These are phyloP conservation scores for Andrena chrysosceles DNA, from an alignment of 2,888 invertebrate species.

Conservation along the genomic window DNA sequence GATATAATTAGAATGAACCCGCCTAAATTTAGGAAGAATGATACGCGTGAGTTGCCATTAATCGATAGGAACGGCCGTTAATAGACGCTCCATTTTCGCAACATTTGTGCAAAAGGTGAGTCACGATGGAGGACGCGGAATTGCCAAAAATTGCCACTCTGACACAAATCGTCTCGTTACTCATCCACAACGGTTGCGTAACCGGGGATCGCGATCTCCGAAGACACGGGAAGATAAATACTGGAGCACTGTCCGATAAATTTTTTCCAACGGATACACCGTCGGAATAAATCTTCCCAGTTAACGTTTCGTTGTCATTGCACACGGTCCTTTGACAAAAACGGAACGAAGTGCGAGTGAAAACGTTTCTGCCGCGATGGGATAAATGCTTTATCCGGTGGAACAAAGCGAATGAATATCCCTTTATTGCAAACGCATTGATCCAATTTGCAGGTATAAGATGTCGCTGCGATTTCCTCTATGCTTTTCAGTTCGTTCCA, in stretches of 20 bases:
- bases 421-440: background rate
- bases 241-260: background rate
- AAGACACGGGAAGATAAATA: background rate
- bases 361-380: background rate
- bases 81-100: constrained; percentile 52
- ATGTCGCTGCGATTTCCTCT: background rate
- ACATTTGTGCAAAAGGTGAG: constrained; percentile 53
- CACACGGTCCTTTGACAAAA: background rate
- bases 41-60: constrained; percentile 49
- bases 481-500: background rate
- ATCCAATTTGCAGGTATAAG: background rate
- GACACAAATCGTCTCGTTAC: constrained; percentile 26
- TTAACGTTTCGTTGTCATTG: background rate
- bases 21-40: constrained; percentile 41
- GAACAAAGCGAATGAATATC: background rate
- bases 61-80: constrained; percentile 47
- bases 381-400: background rate
- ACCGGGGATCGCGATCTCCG: background rate
- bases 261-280: background rate
- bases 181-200: constrained; percentile 36
- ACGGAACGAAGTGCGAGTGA: background rate
- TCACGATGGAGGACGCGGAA: constrained; percentile 43
- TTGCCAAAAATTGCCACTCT: constrained; percentile 59
- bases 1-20: constrained; percentile 2
- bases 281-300: background rate